phyloP scores from a whole-genome alignment of 1,140 invertebrate species.

The Drosophila pruinosa region DNA sequence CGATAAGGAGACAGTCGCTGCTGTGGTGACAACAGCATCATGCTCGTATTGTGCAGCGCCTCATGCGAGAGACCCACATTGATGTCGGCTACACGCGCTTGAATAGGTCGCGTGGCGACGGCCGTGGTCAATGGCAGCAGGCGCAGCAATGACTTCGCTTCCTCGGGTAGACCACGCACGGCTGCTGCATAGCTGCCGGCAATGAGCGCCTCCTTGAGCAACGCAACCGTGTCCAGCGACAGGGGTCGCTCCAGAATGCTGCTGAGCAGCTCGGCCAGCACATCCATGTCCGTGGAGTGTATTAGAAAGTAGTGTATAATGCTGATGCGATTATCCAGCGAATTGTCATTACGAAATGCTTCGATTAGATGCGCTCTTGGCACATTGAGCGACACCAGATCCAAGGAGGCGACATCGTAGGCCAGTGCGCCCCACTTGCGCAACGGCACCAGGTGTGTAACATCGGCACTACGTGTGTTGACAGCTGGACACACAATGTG shows the following conservation, averaged over 20 bases:
- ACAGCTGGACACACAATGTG: conserved; percentile 87
- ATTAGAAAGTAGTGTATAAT: conserved; percentile 91
- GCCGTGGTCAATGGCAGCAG: conserved; percentile 89
- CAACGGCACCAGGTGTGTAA: conserved; percentile 87
- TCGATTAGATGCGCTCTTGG: conserved; percentile 86
- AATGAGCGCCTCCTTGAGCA: conserved; percentile 91
- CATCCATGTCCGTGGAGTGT: conserved; percentile 88
- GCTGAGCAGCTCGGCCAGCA: conserved; percentile 85
- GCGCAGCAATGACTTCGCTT: conserved; percentile 86
- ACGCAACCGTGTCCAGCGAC: conserved; percentile 74
- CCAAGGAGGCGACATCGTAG: conserved; percentile 88
- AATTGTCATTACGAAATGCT: conserved; percentile 87
- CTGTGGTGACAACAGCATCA: conserved; percentile 91
- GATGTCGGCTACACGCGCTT: conserved; percentile 73
- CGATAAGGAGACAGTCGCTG: conserved; percentile 91
- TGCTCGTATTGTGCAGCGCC: conserved; percentile 90
- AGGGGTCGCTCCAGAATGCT: conserved; percentile 78
- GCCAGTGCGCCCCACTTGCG: conserved; percentile 84
- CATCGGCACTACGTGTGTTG: conserved; percentile 83
- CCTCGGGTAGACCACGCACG: conserved; percentile 87
- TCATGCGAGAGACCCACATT: conserved; percentile 84
- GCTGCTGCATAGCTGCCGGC: conserved; percentile 88
- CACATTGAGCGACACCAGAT: conserved; percentile 87
- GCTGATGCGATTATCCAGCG: conserved; percentile 87
- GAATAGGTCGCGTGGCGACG: conserved; percentile 71